Conservation (phyloP, 1,140 invertebrate species). For the Venturia canescens region DNA sequence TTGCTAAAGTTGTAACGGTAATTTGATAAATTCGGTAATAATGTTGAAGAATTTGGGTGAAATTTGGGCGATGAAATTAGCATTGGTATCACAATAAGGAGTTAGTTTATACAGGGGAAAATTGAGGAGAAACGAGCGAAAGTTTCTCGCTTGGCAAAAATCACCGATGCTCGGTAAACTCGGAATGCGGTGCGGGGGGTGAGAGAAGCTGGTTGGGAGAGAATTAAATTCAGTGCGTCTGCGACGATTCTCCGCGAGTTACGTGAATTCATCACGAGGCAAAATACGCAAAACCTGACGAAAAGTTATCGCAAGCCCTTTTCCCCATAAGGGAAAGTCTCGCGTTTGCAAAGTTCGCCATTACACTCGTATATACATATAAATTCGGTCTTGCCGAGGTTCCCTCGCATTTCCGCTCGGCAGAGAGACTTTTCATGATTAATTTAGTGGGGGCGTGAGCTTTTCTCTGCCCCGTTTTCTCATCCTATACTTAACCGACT, state of each 20-base stretch:
- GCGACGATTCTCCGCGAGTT: slow-evolving; percentile 7
- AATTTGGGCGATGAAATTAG: not conserved
- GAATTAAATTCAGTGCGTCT: slow-evolving; percentile 28
- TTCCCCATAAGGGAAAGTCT: slow-evolving; percentile 28
- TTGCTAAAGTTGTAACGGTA: not conserved
- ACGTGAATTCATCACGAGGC: slow-evolving; percentile 30
- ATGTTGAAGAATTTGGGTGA: not conserved
- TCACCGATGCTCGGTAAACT: slow-evolving; percentile 18
- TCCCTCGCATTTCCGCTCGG: slow-evolving; percentile 13
- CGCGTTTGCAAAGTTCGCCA: slow-evolving; percentile 41
- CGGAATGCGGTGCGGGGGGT: not conserved
- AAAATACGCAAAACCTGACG: slow-evolving; percentile 31
- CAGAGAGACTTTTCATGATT: slow-evolving; percentile 21
- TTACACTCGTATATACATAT: slow-evolving; percentile 24
- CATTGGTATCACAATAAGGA: not conserved
- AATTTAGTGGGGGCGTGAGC: slow-evolving; percentile 13
- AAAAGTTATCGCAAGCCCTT: slow-evolving; percentile 22
- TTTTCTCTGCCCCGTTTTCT: slow-evolving; percentile 7
- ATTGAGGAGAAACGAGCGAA: not conserved
- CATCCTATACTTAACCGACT: not conserved
- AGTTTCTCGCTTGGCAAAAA: slow-evolving; percentile 12
- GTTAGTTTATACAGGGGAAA: not conserved
- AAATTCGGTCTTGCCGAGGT: not conserved
- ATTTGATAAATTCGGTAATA: not conserved
- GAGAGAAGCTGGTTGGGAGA: not conserved